phyloP scores from a whole-genome alignment of 2,113 vertebrate species.

The Hippocampus zosterae region DNA sequence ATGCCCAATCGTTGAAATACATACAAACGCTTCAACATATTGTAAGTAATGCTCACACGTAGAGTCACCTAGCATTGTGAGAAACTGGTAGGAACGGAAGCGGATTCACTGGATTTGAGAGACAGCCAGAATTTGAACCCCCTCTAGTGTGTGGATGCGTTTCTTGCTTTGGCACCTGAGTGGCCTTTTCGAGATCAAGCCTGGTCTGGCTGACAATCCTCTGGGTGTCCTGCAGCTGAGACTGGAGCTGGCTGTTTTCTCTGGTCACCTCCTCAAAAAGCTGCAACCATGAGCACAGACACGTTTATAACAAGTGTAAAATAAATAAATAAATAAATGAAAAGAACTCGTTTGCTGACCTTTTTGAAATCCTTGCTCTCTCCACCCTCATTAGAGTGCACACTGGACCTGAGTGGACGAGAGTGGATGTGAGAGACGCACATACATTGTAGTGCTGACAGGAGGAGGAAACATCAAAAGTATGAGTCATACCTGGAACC shows the following conservation, averaged over 20 bases:
- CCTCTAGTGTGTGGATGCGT: background rate
- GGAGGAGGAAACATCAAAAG: constrained; percentile 30
- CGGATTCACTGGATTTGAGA: background rate
- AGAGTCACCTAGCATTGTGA: background rate
- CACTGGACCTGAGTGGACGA: constrained; percentile 51
- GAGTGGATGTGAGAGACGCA: constrained; percentile 29
- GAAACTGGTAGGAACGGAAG: background rate
- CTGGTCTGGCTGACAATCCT: constrained; percentile 72
- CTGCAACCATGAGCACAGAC: constrained; percentile 44
- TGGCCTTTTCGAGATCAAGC: constrained; percentile 77
- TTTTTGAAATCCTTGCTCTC: constrained; percentile 75
- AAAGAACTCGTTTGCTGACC: constrained; percentile 41
- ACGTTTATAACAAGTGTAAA: background rate
- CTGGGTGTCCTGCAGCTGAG: constrained; percentile 79
- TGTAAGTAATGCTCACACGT: background rate
- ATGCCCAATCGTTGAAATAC: background rate
- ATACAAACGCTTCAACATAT: background rate
- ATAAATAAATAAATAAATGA: constrained; percentile 9
- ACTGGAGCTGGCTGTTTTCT: constrained; percentile 76
- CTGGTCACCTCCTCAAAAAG: constrained; percentile 76
- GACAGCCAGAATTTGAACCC: background rate
- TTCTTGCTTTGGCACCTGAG: constrained; percentile 61
- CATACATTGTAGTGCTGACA: constrained; percentile 9
- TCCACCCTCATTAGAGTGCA: constrained; percentile 54
- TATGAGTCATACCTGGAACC: constrained; percentile 65